Conservation (phyloP, 1,140 invertebrate genomes). For the Drosophila quadrilineata region DNA sequence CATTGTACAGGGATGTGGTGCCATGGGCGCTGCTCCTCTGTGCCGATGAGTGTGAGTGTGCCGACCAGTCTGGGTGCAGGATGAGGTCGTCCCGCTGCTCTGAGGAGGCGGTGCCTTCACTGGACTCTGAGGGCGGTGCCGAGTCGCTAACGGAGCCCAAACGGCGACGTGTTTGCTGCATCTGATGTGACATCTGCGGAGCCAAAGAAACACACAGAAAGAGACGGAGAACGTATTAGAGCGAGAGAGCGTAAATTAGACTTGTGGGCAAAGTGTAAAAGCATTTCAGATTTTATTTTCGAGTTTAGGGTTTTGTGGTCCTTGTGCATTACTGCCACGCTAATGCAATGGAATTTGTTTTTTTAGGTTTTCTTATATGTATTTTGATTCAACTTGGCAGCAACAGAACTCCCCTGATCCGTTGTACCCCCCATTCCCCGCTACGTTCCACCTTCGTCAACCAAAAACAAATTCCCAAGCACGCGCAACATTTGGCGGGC, state of each 20-base stretch:
- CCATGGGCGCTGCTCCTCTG: slow-evolving; percentile 65
- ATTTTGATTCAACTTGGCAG: slow-evolving; percentile 27
- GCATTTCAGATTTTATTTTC: slow-evolving; percentile 48
- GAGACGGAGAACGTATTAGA: slow-evolving; percentile 25
- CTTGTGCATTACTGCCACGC: slow-evolving; percentile 14
- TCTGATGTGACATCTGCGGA: slow-evolving; percentile 70
- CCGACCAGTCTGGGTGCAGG: slow-evolving; percentile 71
- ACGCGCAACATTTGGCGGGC: too few relatives aligned
- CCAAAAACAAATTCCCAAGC: too few relatives aligned
- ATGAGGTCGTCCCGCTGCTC: slow-evolving; percentile 72
- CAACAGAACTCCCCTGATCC: slow-evolving; percentile 15
- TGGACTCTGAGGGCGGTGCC: slow-evolving; percentile 77
- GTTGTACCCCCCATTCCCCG: too few relatives aligned
- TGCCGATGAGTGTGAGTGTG: slow-evolving; percentile 64
- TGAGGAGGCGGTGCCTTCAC: slow-evolving; percentile 76
- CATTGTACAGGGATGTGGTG: slow-evolving; percentile 70
- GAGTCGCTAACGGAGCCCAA: slow-evolving; percentile 78
- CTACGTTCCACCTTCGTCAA: too few relatives aligned
- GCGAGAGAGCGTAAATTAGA: too few relatives aligned
- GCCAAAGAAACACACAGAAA: not conserved
- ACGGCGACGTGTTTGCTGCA: slow-evolving; percentile 74
- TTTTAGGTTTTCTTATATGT: not conserved
- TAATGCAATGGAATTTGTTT: slow-evolving; percentile 22
- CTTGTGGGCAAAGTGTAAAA: slow-evolving; percentile 61
- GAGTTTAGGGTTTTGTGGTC: not conserved